A percentile compares a stretch with the other conserved stretches of the same genome.
Conservation (phyloP, 1,140 invertebrate species). For the Danaus melanippus region DNA sequence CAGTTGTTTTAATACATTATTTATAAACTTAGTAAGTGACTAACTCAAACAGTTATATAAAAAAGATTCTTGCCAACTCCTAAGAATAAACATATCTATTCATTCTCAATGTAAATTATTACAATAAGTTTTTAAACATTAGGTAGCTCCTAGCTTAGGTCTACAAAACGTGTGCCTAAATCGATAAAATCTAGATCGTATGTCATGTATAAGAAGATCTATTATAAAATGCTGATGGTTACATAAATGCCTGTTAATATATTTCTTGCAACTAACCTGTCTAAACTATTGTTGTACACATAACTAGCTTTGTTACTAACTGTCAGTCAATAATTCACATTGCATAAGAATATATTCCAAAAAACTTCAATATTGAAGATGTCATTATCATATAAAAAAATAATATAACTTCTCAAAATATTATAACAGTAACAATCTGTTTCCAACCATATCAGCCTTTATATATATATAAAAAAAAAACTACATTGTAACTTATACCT, state of each 20-base stretch:
- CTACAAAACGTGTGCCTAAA: conserved; percentile 20
- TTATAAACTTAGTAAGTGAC: too few species aligned
- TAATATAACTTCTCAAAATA: conserved; percentile 54
- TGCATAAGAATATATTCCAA: conserved; percentile 52
- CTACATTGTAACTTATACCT: conserved; percentile 55
- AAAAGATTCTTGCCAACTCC: conserved; percentile 3
- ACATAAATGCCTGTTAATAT: conserved; percentile 42
- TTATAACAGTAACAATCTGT: conserved; percentile 68
- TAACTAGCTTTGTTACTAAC: conserved; percentile 47
- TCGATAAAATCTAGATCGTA: conserved; percentile 16
- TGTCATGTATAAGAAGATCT: conserved; percentile 19
- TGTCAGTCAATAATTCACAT: conserved; percentile 58
- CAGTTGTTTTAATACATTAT: too few species aligned
- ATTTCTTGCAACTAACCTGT: conserved; percentile 41
- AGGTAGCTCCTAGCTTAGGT: conserved; percentile 19
- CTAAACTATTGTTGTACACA: conserved; percentile 40
- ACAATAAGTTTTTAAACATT: conserved; percentile 6
- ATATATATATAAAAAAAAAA: conserved; percentile 37
- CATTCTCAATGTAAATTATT: conserved; percentile 16
- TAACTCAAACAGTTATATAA: too few species aligned
- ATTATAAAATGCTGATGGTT: conserved; percentile 27
- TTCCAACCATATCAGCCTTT: conserved; percentile 47
- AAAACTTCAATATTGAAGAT: conserved; percentile 49
- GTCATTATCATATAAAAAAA: conserved; percentile 62
- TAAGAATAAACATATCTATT: conserved; percentile 13